Evolutionary conservation across 2,113 vertebrate genomes (phyloP).

Genomic region (Hippocampus guttulatus): DNA sequence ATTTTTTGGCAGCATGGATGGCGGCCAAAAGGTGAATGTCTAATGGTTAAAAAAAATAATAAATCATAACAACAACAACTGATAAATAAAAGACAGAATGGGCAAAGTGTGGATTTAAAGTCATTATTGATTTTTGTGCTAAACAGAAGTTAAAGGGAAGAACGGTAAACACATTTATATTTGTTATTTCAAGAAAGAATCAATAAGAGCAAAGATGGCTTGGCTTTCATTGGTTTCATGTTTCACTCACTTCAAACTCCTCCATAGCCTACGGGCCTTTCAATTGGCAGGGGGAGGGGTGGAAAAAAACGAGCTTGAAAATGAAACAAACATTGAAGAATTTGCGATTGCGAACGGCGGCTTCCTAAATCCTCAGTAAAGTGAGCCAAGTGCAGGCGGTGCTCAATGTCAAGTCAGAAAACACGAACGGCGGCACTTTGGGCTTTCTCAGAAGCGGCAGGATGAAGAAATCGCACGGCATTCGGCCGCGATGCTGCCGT

Average conservation of each 20-base stretch:
- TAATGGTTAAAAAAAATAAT: not conserved
- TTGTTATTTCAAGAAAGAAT: not conserved
- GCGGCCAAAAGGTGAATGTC: not conserved
- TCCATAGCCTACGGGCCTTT: not conserved
- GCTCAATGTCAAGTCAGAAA: too few species aligned
- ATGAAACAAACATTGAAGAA: not conserved
- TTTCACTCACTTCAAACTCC: not conserved
- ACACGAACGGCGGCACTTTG: not conserved
- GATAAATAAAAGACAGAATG: too few species aligned
- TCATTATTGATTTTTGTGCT: not conserved
- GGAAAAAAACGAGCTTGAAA: not conserved
- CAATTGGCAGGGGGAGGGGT: not conserved
- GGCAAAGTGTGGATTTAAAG: not conserved
- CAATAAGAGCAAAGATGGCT: not conserved
- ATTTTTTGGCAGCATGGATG: not conserved
- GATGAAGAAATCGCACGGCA: not conserved
- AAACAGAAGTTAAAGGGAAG: not conserved
- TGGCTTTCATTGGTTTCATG: not conserved
- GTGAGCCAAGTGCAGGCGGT: too few species aligned
- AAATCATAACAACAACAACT: too few species aligned
- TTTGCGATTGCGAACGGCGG: too few species aligned
- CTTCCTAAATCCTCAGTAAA: too few species aligned
- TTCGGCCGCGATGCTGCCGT: not conserved
- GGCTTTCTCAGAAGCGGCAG: not conserved
- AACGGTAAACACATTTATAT: slow-evolving; percentile 1